A percentile compares a stretch with the other conserved stretches of the same genome.
Evolutionary conservation across 2,888 invertebrate species (phyloP).

Genomic region (Dicyrtoma fusca): DNA sequence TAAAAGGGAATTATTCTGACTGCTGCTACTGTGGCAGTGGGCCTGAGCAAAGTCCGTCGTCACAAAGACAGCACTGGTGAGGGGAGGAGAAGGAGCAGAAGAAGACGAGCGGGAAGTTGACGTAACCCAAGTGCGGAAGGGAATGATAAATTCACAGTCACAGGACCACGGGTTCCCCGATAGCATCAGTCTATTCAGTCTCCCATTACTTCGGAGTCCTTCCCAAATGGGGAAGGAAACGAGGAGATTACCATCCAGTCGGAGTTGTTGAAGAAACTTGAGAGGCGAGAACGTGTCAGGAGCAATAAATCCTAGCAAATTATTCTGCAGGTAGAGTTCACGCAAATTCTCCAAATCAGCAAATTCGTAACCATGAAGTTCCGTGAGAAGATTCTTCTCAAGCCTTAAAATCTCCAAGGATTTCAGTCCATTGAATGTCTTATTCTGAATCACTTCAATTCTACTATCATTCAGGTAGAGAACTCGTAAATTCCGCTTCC

Average conservation of each 20-base stretch:
- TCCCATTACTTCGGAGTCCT: conserved; percentile 68
- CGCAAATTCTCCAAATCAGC: conserved; percentile 73
- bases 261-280: conserved; percentile 74
- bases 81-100: too few species aligned
- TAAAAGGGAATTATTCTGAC: too few species aligned
- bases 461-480: conserved; percentile 77
- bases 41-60: conserved; percentile 36
- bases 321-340: conserved; percentile 75
- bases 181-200: conserved; percentile 71
- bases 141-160: conserved; percentile 79
- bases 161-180: conserved; percentile 76
- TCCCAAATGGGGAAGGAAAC: conserved; percentile 78
- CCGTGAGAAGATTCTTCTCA: conserved; percentile 72
- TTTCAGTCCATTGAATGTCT: conserved; percentile 80
- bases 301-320: conserved; percentile 70
- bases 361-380: conserved; percentile 77
- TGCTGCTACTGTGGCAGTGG: too few species aligned
- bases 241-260: conserved; percentile 82
- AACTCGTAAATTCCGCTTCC: conserved; percentile 75
- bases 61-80: not conserved
- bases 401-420: conserved; percentile 75
- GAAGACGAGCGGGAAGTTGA: not conserved
- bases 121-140: conserved; percentile 75
- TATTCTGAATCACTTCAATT: conserved; percentile 76
- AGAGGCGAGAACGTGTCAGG: conserved; percentile 73